Evolutionary conservation across 1,140 invertebrate genomes (phyloP), one percentile per base, ranked within the genome.

Genomic region (Sinella curviseta): DNA sequence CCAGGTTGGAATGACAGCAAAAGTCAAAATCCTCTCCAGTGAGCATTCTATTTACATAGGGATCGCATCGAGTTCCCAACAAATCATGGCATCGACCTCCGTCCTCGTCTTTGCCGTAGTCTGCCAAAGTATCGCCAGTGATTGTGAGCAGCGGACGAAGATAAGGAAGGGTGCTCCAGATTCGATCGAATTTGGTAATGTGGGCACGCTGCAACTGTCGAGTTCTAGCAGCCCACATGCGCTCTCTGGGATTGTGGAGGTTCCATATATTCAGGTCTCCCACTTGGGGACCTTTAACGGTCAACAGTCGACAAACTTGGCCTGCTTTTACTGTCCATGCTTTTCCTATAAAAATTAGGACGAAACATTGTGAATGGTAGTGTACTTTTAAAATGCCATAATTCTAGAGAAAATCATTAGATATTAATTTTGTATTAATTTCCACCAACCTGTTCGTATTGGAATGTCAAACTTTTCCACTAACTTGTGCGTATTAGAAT

Each of bases 231-330:
- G 83, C 80, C 82, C 80, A 84, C 24, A 89, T 87, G 31, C 86
- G 85, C 75, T 89, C 88, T 31, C 86, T 84, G 0, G 84, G 84
- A 81, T 89, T 87, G 0, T 89, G 84, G 28, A 86, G 76, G 79
- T 89, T 89, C 88, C 88, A 89, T 30, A 89, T 85, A 77, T 89
- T 89, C 1, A 88, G 16, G 81, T 89, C 88, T 17, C 87, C 88
- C 55, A 89, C 88, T 65, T 83, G 83, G 0, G 79, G 74, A 20
- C 81, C 83, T 2, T 78, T 28, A 14, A 80, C 48, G 31, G 83
- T 77, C 12, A 82, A 35, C 36, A 83, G 78, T 24, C 83, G 65
- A 65, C 83, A 83, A 0, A 83, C 20, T 76, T 83, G 83, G 20
- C 83, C 83, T 54, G 65, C 57, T 74, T 81, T 76, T 8, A 83